Conservation (phyloP, 2,113 vertebrate species). For the Gadus macrocephalus region DNA sequence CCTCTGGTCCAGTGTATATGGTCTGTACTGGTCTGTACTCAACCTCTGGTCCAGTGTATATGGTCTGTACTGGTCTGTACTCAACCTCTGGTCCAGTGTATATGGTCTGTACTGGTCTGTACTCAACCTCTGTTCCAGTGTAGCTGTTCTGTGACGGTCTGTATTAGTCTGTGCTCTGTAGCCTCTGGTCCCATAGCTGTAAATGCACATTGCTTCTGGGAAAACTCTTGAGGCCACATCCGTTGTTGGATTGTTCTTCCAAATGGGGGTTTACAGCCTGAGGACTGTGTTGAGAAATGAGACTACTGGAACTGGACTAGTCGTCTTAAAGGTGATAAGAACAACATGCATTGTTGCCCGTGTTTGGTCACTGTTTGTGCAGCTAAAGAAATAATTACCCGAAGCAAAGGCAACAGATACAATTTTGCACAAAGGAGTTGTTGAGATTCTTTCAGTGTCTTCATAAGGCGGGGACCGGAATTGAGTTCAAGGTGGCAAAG, state of each 20-base stretch:
- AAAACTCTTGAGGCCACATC: neutral
- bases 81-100: too few relatives aligned
- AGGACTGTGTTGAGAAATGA: neutral
- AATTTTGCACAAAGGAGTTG: neutral
- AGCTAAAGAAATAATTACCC: conserved; percentile 10
- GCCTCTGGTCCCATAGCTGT: neutral
- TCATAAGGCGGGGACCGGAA: neutral
- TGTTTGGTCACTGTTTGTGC: neutral
- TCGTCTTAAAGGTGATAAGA: neutral
- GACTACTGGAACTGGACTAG: neutral
- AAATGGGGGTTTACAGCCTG: neutral
- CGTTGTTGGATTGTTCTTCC: neutral
- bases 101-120: too few relatives aligned
- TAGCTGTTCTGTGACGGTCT: too few relatives aligned
- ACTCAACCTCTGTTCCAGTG: too few relatives aligned
- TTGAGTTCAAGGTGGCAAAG: neutral
- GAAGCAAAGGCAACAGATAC: conserved; percentile 3
- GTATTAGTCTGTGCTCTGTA: neutral
- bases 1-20: too few relatives aligned
- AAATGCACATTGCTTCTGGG: neutral
- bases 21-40: too few relatives aligned
- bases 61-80: too few relatives aligned
- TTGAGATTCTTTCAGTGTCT: conserved; percentile 20
- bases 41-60: too few relatives aligned
- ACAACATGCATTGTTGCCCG: neutral